Evolutionary conservation across 2,797 vertebrate genomes (phyloP).

Genomic region (Setipinna tenuifilis): DNA sequence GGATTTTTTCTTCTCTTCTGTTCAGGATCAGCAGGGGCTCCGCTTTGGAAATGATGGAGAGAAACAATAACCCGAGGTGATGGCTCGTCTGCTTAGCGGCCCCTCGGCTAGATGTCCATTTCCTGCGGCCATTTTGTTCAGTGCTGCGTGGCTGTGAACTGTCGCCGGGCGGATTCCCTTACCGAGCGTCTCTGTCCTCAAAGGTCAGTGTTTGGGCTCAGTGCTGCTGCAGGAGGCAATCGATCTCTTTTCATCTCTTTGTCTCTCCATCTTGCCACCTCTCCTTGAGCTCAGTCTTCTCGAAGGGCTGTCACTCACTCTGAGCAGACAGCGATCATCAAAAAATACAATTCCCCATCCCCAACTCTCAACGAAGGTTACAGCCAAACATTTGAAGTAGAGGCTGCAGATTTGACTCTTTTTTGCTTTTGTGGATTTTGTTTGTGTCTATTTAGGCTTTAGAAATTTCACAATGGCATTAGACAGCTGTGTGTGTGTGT

Average conservation of each 20-base stretch:
- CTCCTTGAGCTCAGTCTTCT: neutral
- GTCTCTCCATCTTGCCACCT: neutral
- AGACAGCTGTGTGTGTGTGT: too few species aligned
- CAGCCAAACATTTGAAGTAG: neutral
- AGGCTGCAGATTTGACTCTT: neutral
- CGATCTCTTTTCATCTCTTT: neutral
- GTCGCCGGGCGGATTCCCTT: neutral
- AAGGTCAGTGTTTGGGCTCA: neutral
- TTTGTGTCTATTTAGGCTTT: neutral
- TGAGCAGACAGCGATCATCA: neutral
- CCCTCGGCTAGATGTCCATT: neutral
- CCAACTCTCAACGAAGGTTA: neutral
- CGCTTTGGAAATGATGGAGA: neutral
- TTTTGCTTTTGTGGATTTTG: neutral
- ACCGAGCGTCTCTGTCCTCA: neutral
- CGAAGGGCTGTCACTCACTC: neutral
- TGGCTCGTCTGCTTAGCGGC: neutral
- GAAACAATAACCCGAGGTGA: conserved; percentile 15
- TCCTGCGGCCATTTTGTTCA: conserved; percentile 5
- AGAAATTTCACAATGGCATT: neutral
- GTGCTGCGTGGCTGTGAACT: neutral
- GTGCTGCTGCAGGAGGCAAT: neutral
- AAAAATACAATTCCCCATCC: neutral
- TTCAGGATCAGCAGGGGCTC: neutral
- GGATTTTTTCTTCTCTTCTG: neutral